Percentiles rank a stretch among this genome's conserved stretches.
Evolutionary conservation across 2,113 vertebrate genomes (phyloP).

Genomic region (Grammomys dolichurus): DNA sequence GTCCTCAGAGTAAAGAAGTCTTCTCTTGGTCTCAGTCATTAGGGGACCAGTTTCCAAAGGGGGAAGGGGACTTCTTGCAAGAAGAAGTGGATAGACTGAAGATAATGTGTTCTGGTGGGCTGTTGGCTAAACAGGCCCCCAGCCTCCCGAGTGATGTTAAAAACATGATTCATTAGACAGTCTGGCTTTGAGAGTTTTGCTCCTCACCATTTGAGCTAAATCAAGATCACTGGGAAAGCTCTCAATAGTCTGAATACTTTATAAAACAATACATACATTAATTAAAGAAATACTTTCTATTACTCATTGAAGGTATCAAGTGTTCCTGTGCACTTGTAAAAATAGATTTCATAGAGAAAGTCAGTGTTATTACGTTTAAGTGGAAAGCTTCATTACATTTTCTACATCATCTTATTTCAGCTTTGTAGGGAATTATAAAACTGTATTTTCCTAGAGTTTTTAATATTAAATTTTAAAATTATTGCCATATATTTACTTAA

Average conservation of each 20-base stretch:
- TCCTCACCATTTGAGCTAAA: not conserved
- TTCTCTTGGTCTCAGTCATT: not conserved
- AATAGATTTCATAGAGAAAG: not conserved
- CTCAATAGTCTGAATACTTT: not conserved
- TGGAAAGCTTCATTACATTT: slow-evolving; percentile 3
- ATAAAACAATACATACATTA: not conserved
- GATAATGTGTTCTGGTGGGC: slow-evolving; percentile 72
- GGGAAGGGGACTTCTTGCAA: slow-evolving; percentile 55
- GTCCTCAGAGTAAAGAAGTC: not conserved
- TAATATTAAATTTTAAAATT: not conserved
- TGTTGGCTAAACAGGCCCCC: slow-evolving; percentile 18
- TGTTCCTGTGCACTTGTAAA: not conserved
- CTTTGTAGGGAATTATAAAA: not conserved
- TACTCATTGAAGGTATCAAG: not conserved
- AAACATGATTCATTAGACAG: slow-evolving; percentile 60
- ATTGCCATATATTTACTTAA: not conserved
- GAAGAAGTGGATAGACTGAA: slow-evolving; percentile 79
- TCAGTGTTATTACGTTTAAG: slow-evolving; percentile 12
- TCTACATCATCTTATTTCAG: not conserved
- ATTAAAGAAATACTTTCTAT: not conserved
- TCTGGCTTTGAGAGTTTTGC: not conserved
- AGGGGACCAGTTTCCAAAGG: slow-evolving; percentile 67
- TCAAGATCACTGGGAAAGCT: not conserved
- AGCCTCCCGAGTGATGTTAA: slow-evolving; percentile 62
- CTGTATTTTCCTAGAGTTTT: not conserved